Conservation (phyloP, 1,140 invertebrate species). For the Zaprionus tsacasi region DNA sequence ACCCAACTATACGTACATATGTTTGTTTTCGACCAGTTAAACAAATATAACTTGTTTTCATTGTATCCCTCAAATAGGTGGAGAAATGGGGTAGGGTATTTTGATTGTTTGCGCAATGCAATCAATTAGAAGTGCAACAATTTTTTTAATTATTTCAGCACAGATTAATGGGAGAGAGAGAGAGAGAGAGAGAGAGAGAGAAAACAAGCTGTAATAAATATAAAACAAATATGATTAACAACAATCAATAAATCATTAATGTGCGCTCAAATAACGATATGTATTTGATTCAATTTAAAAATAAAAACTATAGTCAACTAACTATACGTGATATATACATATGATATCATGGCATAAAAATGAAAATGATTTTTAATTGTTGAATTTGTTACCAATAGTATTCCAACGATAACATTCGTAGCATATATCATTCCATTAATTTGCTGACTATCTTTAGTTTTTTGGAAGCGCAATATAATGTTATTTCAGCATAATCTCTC, state of each 20-base stretch:
- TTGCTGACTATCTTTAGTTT: background rate
- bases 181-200: background rate
- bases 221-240: constrained; percentile 1
- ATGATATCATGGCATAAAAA: too few species aligned
- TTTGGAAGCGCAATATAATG: background rate
- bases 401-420: too few species aligned
- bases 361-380: too few species aligned
- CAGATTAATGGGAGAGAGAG: background rate
- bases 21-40: constrained; percentile 29
- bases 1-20: background rate
- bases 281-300: background rate
- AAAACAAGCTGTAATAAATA: background rate
- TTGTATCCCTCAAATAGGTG: background rate
- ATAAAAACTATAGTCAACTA: too few species aligned
- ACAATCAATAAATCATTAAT: constrained; percentile 10
- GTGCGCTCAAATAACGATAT: background rate
- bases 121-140: constrained; percentile 64
- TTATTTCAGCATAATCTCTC: background rate
- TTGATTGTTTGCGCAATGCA: constrained; percentile 37
- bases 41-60: constrained; percentile 14
- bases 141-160: constrained; percentile 19
- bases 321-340: too few species aligned
- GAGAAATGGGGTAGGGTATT: background rate
- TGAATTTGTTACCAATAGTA: too few species aligned
- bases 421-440: background rate